These are phyloP conservation scores for Daktulosphaira vitifoliae DNA, from an alignment of 1,140 invertebrate genomes.

Conservation along the genomic window DNA sequence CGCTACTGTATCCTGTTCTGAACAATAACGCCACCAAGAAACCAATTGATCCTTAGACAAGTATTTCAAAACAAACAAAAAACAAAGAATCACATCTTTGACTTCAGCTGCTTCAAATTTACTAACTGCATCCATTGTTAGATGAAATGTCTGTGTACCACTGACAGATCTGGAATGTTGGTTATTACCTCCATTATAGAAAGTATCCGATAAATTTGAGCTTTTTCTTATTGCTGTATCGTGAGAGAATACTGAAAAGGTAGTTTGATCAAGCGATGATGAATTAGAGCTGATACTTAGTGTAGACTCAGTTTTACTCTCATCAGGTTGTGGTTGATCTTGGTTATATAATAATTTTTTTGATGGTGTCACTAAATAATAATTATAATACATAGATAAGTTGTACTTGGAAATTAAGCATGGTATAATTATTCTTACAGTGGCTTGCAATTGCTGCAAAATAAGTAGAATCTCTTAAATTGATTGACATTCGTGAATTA, in stretches of 20 bases:
- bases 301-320: constrained; percentile 6
- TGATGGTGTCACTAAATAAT: constrained; percentile 17
- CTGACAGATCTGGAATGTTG: constrained; percentile 47
- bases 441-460: constrained; percentile 70
- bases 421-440: constrained; percentile 44
- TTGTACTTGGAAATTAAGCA: too few relatives aligned
- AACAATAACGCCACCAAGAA: constrained; percentile 80
- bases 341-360: constrained; percentile 1
- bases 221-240: constrained; percentile 3
- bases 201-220: not conserved
- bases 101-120: constrained; percentile 61
- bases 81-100: constrained; percentile 80
- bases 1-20: constrained; percentile 60
- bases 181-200: not conserved
- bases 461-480: constrained; percentile 62
- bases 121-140: constrained; percentile 53
- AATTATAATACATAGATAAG: not conserved
- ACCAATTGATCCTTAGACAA: constrained; percentile 78
- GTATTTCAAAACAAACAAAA: constrained; percentile 84
- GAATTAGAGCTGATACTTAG: constrained; percentile 18
- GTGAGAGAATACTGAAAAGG: constrained; percentile 11
- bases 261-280: constrained; percentile 2
- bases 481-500: constrained; percentile 47
- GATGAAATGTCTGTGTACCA: constrained; percentile 46
- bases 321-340: not conserved